Evolutionary conservation across 2,797 vertebrate species (phyloP), one percentile per base, ranked within the genome.

Genomic region (Salmo trutta): DNA sequence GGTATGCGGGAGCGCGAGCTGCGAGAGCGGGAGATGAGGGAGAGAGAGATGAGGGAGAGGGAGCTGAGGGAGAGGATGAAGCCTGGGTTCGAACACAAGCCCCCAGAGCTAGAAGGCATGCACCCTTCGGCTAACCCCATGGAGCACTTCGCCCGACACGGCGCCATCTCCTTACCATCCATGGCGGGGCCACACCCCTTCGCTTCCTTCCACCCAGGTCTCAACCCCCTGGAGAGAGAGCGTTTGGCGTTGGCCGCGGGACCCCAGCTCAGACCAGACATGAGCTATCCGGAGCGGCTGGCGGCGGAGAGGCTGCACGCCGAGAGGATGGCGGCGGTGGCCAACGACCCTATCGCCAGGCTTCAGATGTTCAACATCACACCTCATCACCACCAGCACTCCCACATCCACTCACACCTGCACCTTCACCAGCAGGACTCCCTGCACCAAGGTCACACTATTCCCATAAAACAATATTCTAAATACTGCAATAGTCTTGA

Each of bases 341-440:
- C 97, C 83, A 98, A 98, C 1, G 98, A 99, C 93, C 98, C 98
- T 31, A 95, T 99, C 89, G 97, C 98, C 1, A 95, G 98, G 71
- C 95, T 99, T 29, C 98, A 99, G 95, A 99, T 99, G 98, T 99
- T 99, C 96, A 99, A 99, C 3, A 97, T 99, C 81, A 99, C 98
- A 0, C 98, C 98, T 0, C 98, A 99, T 88, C 98, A 99, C 82
- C 98, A 99, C 94, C 98, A 99, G 91, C 98, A 99, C 89, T 99
- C 98, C 0, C 98, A 99, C 90, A 99, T 99, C 90, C 98, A 99
- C 95, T 99, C 98, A 0, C 98, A 99, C 88, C 95, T 99, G 15
- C 98, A 99, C 92, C 97, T 99, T 52, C 98, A 99, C 90, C 98
- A 99, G 93, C 98, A 99, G 93, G 98, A 99, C 78, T 97, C 98